Conservation (phyloP, 2,797 vertebrate genomes). For the Alca torda region DNA sequence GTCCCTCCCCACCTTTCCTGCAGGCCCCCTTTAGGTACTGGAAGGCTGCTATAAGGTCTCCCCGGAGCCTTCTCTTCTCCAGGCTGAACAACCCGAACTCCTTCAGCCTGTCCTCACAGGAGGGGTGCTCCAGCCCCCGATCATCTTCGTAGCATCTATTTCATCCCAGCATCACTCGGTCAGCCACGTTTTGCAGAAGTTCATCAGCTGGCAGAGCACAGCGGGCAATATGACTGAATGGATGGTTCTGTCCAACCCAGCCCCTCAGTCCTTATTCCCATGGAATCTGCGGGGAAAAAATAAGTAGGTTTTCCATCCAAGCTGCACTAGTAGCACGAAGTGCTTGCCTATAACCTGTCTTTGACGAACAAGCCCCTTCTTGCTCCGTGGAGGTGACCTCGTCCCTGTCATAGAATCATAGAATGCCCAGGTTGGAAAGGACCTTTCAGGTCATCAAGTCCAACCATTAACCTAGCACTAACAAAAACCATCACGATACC, state of each 20-base stretch:
- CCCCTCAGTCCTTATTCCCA: no score
- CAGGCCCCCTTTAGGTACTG: background rate
- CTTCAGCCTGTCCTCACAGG: background rate
- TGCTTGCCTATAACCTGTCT: no score
- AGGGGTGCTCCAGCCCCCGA: background rate
- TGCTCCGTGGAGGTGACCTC: no score
- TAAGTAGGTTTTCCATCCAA: background rate
- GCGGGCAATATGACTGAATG: rapidly evolving
- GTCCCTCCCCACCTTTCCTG: background rate
- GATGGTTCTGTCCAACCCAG: background rate
- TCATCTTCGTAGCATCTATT: background rate
- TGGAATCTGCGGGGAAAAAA: background rate
- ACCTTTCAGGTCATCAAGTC: no score
- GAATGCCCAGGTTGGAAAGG: no score
- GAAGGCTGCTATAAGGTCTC: background rate
- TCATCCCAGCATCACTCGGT: background rate
- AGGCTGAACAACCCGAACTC: background rate
- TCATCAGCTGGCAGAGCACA: background rate
- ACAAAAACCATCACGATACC: no score
- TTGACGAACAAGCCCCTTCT: background rate
- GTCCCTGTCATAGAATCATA: no score
- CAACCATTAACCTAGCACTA: no score
- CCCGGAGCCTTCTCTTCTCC: background rate
- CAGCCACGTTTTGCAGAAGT: background rate
- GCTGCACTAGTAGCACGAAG: background rate